These are phyloP conservation scores for Semotilus atromaculatus DNA, from an alignment of 2,797 vertebrate genomes.

Conservation along the genomic window DNA sequence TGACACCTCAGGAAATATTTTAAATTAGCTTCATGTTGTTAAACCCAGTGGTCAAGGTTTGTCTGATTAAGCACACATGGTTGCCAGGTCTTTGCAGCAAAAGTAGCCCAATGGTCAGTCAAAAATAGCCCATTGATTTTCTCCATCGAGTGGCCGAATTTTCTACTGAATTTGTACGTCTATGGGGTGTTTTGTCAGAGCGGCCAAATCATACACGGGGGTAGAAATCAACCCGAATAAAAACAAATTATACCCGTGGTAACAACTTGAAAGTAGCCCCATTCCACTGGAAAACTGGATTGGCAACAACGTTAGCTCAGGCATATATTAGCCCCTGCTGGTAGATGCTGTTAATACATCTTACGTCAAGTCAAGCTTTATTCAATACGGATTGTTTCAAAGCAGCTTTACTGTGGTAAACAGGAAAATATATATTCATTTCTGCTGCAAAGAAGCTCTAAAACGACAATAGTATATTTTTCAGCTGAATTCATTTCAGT, in stretches of 20 bases:
- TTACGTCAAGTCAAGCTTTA: background rate
- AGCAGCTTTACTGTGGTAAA: background rate
- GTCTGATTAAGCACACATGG: background rate
- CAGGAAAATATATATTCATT: background rate
- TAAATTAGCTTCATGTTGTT: conserved; percentile 15
- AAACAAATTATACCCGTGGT: too few species aligned
- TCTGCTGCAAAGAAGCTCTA: background rate
- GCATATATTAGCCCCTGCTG: background rate
- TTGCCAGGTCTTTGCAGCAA: background rate
- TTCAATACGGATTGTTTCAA: background rate
- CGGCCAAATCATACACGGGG: too few species aligned
- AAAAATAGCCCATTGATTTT: background rate
- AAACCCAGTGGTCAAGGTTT: background rate
- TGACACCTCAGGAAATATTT: conserved; percentile 38
- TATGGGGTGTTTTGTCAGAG: too few species aligned
- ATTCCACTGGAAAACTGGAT: too few species aligned
- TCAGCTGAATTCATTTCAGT: background rate
- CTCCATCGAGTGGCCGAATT: too few species aligned
- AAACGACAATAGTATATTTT: background rate
- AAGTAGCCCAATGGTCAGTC: background rate
- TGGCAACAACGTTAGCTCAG: too few species aligned
- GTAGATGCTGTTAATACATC: background rate
- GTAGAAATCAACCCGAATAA: too few species aligned
- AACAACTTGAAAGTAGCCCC: too few species aligned
- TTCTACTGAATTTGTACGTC: too few species aligned